phyloP scores from a whole-genome alignment of 1,140 invertebrate genomes.

The Ericerus pela region DNA sequence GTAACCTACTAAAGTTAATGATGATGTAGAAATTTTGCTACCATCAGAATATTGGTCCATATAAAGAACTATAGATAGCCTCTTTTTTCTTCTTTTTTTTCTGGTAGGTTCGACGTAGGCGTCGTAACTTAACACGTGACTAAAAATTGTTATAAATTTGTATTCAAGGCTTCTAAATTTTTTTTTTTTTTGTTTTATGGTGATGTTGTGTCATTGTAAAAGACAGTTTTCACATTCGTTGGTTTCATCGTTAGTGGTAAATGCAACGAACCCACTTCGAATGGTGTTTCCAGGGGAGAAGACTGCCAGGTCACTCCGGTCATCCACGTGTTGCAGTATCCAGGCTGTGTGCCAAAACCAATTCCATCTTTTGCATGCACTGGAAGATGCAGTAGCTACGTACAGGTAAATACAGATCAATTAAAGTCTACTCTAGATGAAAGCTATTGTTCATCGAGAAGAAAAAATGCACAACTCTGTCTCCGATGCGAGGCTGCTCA shows the following conservation, averaged over 20 bases:
- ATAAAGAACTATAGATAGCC: too few species aligned
- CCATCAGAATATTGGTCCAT: too few species aligned
- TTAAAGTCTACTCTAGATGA: neutral
- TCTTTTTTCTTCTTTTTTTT: too few species aligned
- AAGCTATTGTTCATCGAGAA: neutral
- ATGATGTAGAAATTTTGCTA: too few species aligned
- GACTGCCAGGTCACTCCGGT: constrained; percentile 83
- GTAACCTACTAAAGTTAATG: too few species aligned
- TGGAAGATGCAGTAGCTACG: constrained; percentile 76
- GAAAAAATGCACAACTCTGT: too few species aligned
- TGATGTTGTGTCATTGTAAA: neutral
- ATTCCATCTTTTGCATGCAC: constrained; percentile 86
- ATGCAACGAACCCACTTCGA: neutral
- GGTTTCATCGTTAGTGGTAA: neutral
- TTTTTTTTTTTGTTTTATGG: too few species aligned
- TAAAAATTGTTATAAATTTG: too few species aligned
- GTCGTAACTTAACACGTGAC: too few species aligned
- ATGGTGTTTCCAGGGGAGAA: constrained; percentile 33
- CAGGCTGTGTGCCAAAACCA: constrained; percentile 79
- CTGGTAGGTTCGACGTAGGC: too few species aligned
- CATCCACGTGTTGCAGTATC: constrained; percentile 79
- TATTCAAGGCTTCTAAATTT: too few species aligned
- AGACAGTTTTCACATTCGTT: neutral
- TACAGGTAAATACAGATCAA: constrained; percentile 51
- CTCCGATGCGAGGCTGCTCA: too few species aligned